Evolutionary conservation across 2,113 vertebrate species (phyloP).

Genomic region (Columbina picui): DNA sequence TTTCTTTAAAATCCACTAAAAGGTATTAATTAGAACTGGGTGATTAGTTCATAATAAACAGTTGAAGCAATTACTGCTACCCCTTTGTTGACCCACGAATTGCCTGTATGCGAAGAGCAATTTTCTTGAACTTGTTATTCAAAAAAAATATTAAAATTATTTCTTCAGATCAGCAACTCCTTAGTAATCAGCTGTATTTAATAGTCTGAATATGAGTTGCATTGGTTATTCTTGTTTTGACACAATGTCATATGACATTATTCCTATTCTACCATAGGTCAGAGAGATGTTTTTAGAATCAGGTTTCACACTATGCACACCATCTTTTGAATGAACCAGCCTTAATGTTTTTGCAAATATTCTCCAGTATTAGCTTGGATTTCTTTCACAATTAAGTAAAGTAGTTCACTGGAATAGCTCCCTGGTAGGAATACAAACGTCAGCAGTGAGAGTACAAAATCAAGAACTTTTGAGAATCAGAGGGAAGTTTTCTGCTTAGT

Average conservation of each 20-base stretch:
- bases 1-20: slow-evolving; percentile 52
- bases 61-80: slow-evolving; percentile 39
- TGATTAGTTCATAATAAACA: slow-evolving; percentile 57
- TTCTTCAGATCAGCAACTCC: neutral
- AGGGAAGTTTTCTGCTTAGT: neutral
- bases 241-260: neutral
- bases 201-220: neutral
- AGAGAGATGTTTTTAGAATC: neutral
- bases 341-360: neutral
- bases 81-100: slow-evolving; percentile 45
- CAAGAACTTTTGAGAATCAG: neutral
- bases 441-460: neutral
- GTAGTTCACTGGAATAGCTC: neutral
- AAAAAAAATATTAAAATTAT: neutral
- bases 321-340: neutral
- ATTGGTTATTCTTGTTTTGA: neutral
- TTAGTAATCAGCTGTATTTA: neutral
- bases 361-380: neutral
- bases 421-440: neutral
- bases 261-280: neutral
- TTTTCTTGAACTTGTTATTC: slow-evolving; percentile 33
- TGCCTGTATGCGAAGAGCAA: slow-evolving; percentile 21
- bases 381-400: neutral
- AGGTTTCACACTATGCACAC: neutral
- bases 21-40: slow-evolving; percentile 53